These are phyloP conservation scores for Diorhabda sublineata DNA, from an alignment of 1,140 invertebrate species.

Conservation along the genomic window DNA sequence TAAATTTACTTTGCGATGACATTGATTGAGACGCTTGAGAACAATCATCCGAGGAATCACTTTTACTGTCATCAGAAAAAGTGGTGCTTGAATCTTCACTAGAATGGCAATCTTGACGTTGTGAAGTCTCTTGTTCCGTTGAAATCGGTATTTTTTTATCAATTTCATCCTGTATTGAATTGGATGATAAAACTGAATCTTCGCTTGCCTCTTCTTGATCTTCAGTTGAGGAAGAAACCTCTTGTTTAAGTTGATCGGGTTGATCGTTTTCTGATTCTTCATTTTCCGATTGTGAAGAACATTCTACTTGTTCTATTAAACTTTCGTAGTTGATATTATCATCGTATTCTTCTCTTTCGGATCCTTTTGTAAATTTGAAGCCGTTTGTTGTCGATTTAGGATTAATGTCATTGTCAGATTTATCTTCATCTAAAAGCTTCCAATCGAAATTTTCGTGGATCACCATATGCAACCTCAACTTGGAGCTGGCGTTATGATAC, in stretches of 20 bases:
- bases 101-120: not conserved
- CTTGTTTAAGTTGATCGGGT: conserved; percentile 20
- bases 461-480: conserved; percentile 55
- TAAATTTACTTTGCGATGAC: conserved; percentile 16
- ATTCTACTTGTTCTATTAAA: conserved; percentile 44
- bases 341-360: conserved; percentile 22
- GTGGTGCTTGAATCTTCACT: conserved; percentile 14
- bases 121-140: not conserved
- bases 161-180: conserved; percentile 28
- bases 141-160: conserved; percentile 20
- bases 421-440: conserved; percentile 31
- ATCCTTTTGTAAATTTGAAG: conserved; percentile 35
- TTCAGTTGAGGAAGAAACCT: conserved; percentile 30
- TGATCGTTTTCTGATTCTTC: conserved; percentile 22
- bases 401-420: conserved; percentile 7
- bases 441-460: conserved; percentile 55
- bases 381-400: conserved; percentile 34
- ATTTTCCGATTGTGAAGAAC: conserved; percentile 32
- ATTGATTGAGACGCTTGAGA: conserved; percentile 12
- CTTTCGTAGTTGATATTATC: conserved; percentile 33
- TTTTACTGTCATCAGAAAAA: conserved; percentile 12
- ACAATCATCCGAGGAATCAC: conserved; percentile 9
- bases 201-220: conserved; percentile 29
- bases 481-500: conserved; percentile 59
- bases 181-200: conserved; percentile 22